Base-by-base conservation (phyloP, 2,888 invertebrate genomes). In the Lepidonotus clava region DNA sequence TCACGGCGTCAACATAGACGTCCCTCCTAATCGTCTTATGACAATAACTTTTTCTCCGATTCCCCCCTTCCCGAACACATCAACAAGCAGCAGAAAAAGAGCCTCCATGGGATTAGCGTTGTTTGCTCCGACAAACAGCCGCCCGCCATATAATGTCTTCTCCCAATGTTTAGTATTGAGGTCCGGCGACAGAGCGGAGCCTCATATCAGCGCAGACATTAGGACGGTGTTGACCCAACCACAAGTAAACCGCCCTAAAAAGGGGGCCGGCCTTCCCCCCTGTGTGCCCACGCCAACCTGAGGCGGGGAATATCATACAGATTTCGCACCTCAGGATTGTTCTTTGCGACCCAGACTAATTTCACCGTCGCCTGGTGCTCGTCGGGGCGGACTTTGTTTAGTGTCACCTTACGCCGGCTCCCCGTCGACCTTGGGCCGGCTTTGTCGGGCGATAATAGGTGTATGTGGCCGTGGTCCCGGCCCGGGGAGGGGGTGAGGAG, bases 361-460 rank as follows among this genome's bases (percentile, higher is more conserved):
- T 80, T 41, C 32, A 14, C 34, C 11, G 41, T 21, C 28, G 80
- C 80, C 80, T 41, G 41, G 46, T 5, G 18, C 4, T 76, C 4
- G n/a, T n/a, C 21, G 24, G 41, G 28, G 80, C 46, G 14, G 80
- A 80, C 41, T 80, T 80, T 80, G 80, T 46, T 41, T 46, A 80
- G 80, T 41, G 40, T 80, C 80, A 80, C 46, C 80, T 80, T 80
- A 80, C 80, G 32, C n/a, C n/a, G 14, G 41, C 46, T 21, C 46
- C 11, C 1, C 28, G 80, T 14, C 34, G 80, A 80, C 80, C 80
- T 80, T 80, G 80, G 46, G 41, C n/a, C 28, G 28, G 80, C 51
- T 46, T 80, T 80, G 80, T 80, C 18, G 80, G 46, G 41, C 80
- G 80, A 80, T 80, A 80, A 80, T 80, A 51, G 46, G 41, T 46